These are phyloP conservation scores for Drosophila austrosaltans DNA, from an alignment of 2,888 invertebrate species.

Conservation along the genomic window DNA sequence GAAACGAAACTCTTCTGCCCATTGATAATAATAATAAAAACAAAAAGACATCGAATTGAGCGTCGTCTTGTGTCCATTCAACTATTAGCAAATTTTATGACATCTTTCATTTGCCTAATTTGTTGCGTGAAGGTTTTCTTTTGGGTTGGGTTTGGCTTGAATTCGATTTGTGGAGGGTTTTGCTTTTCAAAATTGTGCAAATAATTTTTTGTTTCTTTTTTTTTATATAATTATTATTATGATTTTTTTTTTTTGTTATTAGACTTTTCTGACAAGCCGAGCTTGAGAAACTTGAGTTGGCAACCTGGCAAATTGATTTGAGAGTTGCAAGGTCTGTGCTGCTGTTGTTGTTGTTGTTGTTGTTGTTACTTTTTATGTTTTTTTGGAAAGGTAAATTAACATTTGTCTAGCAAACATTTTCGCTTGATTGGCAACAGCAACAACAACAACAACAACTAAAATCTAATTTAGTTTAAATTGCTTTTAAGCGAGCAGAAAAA, in stretches of 20 bases:
- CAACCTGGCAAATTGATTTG: conserved; percentile 47
- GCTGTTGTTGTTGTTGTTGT: not conserved
- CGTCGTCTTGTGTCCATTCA: conserved; percentile 28
- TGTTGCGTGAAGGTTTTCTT: conserved; percentile 55
- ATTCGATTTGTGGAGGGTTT: conserved; percentile 12
- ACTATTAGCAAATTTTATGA: conserved; percentile 69
- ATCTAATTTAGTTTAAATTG: conserved; percentile 75
- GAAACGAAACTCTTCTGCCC: conserved; percentile 48
- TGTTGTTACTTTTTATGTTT: conserved; percentile 17
- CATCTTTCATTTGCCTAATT: conserved; percentile 63
- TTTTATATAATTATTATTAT: conserved; percentile 56
- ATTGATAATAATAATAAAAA: conserved; percentile 57
- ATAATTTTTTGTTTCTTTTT: conserved; percentile 25
- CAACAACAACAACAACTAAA: conserved; percentile 43
- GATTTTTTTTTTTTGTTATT: conserved; percentile 3
- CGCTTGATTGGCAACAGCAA: conserved; percentile 57
- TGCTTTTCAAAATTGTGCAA: conserved; percentile 51
- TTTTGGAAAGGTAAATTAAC: conserved; percentile 48
- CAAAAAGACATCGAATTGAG: conserved; percentile 45
- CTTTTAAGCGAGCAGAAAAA: conserved; percentile 61
- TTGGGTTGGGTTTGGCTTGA: conserved; percentile 22
- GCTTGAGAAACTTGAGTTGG: conserved; percentile 36
- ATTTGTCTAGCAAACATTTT: conserved; percentile 46
- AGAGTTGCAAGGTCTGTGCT: conserved; percentile 36
- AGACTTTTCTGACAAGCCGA: conserved; percentile 42